phyloP scores from a whole-genome alignment of 2,888 invertebrate genomes.

The Xylocampa areola region DNA sequence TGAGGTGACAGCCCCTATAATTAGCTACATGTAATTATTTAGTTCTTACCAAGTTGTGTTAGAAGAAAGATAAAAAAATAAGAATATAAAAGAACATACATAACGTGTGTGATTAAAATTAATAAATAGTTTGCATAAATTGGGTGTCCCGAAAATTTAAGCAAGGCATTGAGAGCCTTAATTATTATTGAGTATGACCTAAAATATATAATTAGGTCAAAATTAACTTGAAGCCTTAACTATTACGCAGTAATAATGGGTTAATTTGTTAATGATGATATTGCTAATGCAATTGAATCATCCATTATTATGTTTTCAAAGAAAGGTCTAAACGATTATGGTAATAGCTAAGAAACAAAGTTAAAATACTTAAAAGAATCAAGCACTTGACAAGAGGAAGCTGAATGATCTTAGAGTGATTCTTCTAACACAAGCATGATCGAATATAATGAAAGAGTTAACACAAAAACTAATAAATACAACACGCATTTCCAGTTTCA shows the following conservation, averaged over 20 bases:
- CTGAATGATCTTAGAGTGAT: background rate
- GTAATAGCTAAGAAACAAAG: background rate
- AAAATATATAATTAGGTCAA: constrained; percentile 6
- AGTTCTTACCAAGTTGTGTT: background rate
- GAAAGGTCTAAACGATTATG: no score
- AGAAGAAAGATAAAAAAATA: background rate
- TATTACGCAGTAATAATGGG: constrained; percentile 1
- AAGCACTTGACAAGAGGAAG: constrained; percentile 10
- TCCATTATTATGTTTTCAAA: constrained; percentile 2
- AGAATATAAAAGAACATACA: no score
- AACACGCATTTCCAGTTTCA: constrained; percentile 18
- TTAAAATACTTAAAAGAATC: background rate
- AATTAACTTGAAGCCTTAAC: background rate
- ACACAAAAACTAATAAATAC: constrained; percentile 16
- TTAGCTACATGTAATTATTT: background rate
- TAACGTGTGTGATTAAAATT: no score
- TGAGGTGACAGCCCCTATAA: background rate
- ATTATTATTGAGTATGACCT: background rate
- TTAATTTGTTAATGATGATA: constrained; percentile 15
- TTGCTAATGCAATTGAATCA: constrained; percentile 24
- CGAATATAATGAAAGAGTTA: constrained; percentile 16
- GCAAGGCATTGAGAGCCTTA: background rate
- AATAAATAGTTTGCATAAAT: no score
- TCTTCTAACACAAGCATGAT: background rate
- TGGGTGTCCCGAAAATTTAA: background rate